These are phyloP conservation scores for Mimumesa dahlbomi DNA, from an alignment of 2,888 invertebrate species.

Conservation along the genomic window DNA sequence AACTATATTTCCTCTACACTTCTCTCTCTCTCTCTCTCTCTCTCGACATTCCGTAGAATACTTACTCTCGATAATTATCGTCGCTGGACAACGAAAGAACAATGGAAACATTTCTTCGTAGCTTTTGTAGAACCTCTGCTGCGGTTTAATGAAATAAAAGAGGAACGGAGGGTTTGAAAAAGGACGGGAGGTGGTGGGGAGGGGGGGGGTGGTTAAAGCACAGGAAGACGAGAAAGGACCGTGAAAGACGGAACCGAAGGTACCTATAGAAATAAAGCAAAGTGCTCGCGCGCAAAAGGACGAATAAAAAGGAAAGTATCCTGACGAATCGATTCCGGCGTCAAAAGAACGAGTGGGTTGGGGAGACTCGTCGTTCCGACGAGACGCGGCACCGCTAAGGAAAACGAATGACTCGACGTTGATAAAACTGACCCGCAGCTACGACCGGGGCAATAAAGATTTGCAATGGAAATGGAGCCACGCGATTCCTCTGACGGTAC, in stretches of 20 bases:
- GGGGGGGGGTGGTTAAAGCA: neutral
- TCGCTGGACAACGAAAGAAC: too few species aligned
- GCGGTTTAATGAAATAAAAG: too few species aligned
- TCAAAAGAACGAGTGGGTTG: conserved; percentile 1
- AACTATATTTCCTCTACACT: too few species aligned
- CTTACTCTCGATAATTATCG: too few species aligned
- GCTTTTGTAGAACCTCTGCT: too few species aligned
- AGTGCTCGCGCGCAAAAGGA: too few species aligned
- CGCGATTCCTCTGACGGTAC: conserved; percentile 33
- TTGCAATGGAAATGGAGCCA: conserved; percentile 59
- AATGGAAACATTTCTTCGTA: too few species aligned
- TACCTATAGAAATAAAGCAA: conserved; percentile 3
- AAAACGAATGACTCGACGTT: conserved; percentile 55
- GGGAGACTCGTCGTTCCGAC: conserved; percentile 12
- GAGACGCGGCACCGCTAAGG: conserved; percentile 37
- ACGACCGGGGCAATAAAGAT: conserved; percentile 51
- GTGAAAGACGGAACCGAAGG: conserved; percentile 7
- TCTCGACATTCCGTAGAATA: too few species aligned
- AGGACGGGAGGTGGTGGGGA: too few species aligned
- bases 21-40: too few species aligned
- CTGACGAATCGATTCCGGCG: conserved; percentile 48
- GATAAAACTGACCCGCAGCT: conserved; percentile 59
- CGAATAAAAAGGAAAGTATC: conserved; percentile 5
- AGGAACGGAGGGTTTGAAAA: too few species aligned
- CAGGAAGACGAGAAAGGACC: neutral